Base-by-base conservation (phyloP, 2,888 invertebrate species). In the Agrenia bidenticulata region DNA sequence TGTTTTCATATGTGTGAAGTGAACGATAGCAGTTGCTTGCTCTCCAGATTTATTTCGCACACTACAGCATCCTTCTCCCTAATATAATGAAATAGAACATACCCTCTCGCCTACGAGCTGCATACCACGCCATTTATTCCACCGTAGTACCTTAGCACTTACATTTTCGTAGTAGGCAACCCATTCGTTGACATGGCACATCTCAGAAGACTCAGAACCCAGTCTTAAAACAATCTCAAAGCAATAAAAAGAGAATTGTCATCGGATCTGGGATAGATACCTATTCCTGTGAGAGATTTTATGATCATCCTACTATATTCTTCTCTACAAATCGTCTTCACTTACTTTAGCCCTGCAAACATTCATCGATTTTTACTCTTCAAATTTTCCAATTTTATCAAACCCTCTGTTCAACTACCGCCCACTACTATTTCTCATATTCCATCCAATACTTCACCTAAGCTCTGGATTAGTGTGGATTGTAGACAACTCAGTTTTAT, bases 141-240 rank as follows among this genome's bases (percentile, higher is more conserved):
- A 45, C 45, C n/a, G 19, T n/a, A 4, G 15, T 39, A 7, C 15
- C n/a, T 45, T 45, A 5, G 19, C 45, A 4, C n/a, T 45, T 15
- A 5, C 15, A 11, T 19, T 17, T 45, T 45, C 15, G 15, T 19
- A 45, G 4, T 45, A 9, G 5, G 5, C 45, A 5, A 45, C 32
- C 32, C 19, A 45, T 45, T 5, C 32, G 54, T 32, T 54, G 54
- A 54, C 41, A 37, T 5, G 41, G 56, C 56, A 57, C 39, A 39
- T 57, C 39, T 57, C 37, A 19, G 45, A n/a, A n/a, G n/a, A n/a
- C n/a, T n/a, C n/a, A n/a, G n/a, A n/a, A n/a, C 45, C 15, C 5
- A 15, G 45, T 45, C 61, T 63, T 67, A 67, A 67, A 67, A 67
- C 64, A 67, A 67, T 67, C 63, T 32, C 23, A 63, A 56, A 27